Evolutionary conservation across 2,797 vertebrate genomes (phyloP).

Genomic region (Caiman crocodilus): DNA sequence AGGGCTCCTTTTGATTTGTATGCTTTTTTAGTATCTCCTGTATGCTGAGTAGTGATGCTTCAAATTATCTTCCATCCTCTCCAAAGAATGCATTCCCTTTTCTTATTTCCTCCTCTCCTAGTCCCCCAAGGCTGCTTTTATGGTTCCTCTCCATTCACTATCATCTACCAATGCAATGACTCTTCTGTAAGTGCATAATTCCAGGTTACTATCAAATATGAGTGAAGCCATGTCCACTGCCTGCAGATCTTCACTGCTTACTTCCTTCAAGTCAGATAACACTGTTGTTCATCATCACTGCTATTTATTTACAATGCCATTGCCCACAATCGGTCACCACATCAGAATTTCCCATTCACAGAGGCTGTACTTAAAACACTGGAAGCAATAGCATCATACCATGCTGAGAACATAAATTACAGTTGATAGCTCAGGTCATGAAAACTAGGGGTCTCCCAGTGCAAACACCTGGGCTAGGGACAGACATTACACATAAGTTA

Average conservation of each 20-base stretch:
- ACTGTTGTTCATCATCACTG: background rate
- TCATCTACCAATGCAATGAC: background rate
- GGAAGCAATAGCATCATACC: background rate
- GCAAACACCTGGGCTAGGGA: no score
- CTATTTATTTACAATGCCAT: background rate
- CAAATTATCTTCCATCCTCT: background rate
- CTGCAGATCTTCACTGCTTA: background rate
- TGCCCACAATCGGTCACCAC: background rate
- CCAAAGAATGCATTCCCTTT: background rate
- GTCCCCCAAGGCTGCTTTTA: background rate
- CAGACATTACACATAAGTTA: no score
- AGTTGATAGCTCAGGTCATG: background rate
- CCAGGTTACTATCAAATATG: rapidly evolving
- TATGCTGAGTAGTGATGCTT: background rate
- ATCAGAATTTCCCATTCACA: background rate
- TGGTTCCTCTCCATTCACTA: background rate
- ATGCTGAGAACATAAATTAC: background rate
- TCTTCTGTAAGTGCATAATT: background rate
- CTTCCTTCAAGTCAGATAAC: background rate
- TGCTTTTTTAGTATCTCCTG: background rate
- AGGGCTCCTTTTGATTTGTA: background rate
- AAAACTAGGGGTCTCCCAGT: no score
- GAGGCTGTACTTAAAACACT: background rate
- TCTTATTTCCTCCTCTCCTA: background rate
- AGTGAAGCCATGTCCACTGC: background rate